phyloP scores from a whole-genome alignment of 2,797 vertebrate species.

The Aphelocoma californica region DNA sequence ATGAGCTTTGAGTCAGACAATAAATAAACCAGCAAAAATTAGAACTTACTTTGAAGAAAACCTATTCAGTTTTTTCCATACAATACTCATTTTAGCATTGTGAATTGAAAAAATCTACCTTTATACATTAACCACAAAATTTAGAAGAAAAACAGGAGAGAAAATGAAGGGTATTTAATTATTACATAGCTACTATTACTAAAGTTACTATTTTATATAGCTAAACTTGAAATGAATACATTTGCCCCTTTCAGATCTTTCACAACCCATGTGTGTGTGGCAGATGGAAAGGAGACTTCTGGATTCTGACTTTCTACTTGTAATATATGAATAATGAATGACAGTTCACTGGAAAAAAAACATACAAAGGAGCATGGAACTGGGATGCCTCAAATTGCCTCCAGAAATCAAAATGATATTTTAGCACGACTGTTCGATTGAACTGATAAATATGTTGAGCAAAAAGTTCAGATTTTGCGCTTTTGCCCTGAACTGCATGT shows the following conservation, averaged over 20 bases:
- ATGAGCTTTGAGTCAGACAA: background rate
- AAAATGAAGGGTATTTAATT: background rate
- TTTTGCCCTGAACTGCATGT: background rate
- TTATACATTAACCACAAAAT: background rate
- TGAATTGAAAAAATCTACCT: background rate
- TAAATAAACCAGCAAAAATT: background rate
- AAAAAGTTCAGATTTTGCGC: background rate
- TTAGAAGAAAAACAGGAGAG: background rate
- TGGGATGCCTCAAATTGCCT: background rate
- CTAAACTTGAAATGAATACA: background rate
- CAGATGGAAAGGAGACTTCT: background rate
- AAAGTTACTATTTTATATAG: background rate
- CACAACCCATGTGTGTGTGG: rapidly evolving
- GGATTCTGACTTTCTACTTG: background rate
- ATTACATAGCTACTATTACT: background rate
- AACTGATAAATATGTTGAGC: background rate
- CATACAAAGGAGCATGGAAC: background rate
- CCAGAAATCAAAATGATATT: background rate
- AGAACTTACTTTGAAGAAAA: background rate
- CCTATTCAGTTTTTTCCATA: background rate
- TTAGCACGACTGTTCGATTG: background rate
- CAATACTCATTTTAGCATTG: background rate
- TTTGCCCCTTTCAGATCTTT: background rate
- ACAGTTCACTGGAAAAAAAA: background rate
- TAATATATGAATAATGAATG: background rate